Percentiles rank a stretch among this genome's conserved stretches.
Conservation (phyloP, 2,888 invertebrate genomes). For the Caenorhabditis virilis region DNA sequence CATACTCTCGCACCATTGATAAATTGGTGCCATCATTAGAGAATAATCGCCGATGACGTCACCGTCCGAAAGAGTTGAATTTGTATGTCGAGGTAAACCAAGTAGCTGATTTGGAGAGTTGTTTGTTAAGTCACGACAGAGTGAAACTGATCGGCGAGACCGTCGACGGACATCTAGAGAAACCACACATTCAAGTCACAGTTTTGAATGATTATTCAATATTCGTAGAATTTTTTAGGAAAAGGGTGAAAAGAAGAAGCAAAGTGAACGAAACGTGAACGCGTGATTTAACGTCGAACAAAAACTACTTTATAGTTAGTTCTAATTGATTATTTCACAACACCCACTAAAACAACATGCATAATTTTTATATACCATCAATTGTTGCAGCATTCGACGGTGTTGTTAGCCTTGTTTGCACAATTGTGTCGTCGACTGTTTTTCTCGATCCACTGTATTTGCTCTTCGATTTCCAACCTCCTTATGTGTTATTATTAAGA, state of each 20-base stretch:
- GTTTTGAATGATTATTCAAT: no score
- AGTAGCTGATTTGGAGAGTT: conserved; percentile 5
- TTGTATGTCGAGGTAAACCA: neutral
- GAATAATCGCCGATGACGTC: conserved; percentile 56
- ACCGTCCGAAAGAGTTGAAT: conserved; percentile 18
- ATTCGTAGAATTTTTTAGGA: no score
- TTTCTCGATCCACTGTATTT: conserved; percentile 37
- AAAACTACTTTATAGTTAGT: no score
- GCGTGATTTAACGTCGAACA: no score
- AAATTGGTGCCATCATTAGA: conserved; percentile 65
- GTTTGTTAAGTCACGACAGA: conserved; percentile 42
- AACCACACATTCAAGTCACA: neutral
- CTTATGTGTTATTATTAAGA: conserved; percentile 3
- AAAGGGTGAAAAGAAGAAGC: neutral
- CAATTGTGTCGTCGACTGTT: conserved; percentile 42
- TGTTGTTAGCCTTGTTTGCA: conserved; percentile 33
- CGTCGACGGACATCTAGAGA: conserved; percentile 36
- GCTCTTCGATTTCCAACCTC: conserved; percentile 39
- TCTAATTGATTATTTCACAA: no score
- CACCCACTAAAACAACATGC: no score
- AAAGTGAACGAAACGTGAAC: neutral
- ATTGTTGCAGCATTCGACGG: conserved; percentile 15
- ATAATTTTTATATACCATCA: no score
- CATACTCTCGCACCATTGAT: conserved; percentile 62
- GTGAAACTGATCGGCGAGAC: conserved; percentile 46